phyloP scores from a whole-genome alignment of 1,140 invertebrate genomes.

The Zaprionus gabonicus region DNA sequence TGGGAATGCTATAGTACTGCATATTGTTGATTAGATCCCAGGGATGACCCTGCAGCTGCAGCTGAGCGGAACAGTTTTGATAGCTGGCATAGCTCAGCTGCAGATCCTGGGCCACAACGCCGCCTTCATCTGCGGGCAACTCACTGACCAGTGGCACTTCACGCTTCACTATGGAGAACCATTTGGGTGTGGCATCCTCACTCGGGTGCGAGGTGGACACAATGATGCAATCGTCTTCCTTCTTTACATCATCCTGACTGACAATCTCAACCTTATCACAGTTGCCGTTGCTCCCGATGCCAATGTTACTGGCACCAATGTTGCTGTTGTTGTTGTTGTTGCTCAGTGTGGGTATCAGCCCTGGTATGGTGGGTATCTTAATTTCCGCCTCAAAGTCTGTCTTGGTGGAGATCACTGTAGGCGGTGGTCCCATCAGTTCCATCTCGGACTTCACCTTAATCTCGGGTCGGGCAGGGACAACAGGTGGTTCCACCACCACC shows the following conservation, averaged over 20 bases:
- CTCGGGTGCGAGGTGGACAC: conserved; percentile 62
- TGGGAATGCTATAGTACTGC: conserved; percentile 86
- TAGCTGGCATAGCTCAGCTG: conserved; percentile 68
- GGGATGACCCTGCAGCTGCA: conserved; percentile 86
- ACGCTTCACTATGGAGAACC: conserved; percentile 86
- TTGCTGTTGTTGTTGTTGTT: conserved; percentile 48
- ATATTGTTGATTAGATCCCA: conserved; percentile 87
- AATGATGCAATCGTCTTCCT: conserved; percentile 80
- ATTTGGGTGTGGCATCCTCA: conserved; percentile 84
- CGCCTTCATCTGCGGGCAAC: conserved; percentile 61
- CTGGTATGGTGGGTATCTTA: conserved; percentile 73
- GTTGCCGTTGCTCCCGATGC: conserved; percentile 50
- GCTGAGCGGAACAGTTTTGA: conserved; percentile 84
- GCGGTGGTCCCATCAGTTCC: conserved; percentile 71
- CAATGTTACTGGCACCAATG: conserved; percentile 23
- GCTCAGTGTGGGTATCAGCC: conserved; percentile 64
- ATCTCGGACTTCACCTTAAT: conserved; percentile 76
- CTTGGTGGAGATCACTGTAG: conserved; percentile 72
- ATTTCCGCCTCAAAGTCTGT: conserved; percentile 79
- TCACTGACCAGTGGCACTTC: conserved; percentile 79
- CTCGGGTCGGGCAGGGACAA: conserved; percentile 48
- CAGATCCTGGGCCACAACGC: conserved; percentile 53
- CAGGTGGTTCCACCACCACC: not conserved
- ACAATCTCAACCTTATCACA: conserved; percentile 78
- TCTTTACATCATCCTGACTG: conserved; percentile 68